Percentiles rank a stretch among this genome's conserved stretches.
Conservation (phyloP, 2,113 vertebrate species). For the Erythrocercus mccallii region DNA sequence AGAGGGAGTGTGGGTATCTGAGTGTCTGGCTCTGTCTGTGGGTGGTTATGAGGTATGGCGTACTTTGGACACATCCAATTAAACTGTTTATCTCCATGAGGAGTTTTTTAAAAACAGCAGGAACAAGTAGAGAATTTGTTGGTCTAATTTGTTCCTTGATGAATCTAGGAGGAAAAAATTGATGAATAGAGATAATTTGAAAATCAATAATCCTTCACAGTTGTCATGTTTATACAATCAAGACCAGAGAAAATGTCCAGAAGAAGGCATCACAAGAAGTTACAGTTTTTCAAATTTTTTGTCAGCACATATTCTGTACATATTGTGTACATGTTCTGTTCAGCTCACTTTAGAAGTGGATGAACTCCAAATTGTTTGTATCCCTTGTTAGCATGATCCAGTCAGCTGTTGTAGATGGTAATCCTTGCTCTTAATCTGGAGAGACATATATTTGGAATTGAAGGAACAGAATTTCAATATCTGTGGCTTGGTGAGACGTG, state of each 20-base stretch:
- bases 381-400: neutral
- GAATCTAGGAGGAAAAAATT: neutral
- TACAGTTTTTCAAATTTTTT: neutral
- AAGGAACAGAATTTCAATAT: constrained; percentile 37
- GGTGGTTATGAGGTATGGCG: neutral
- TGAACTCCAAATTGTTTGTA: neutral
- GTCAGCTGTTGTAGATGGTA: neutral
- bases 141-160: neutral
- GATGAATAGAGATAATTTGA: neutral
- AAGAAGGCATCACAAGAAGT: neutral
- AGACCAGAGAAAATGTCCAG: neutral
- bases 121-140: neutral
- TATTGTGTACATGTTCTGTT: neutral
- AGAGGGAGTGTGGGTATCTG: neutral
- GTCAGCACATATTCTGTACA: too few species aligned
- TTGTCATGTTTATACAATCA: neutral
- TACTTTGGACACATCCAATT: neutral
- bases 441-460: neutral
- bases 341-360: neutral
- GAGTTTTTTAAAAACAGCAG: neutral
- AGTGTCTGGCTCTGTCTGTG: neutral
- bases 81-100: neutral
- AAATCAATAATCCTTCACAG: neutral
- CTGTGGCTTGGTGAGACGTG: constrained; percentile 23
- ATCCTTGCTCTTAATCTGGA: neutral